Evolutionary conservation across 2,797 vertebrate genomes (phyloP).

Genomic region (Iguana delicatissima): DNA sequence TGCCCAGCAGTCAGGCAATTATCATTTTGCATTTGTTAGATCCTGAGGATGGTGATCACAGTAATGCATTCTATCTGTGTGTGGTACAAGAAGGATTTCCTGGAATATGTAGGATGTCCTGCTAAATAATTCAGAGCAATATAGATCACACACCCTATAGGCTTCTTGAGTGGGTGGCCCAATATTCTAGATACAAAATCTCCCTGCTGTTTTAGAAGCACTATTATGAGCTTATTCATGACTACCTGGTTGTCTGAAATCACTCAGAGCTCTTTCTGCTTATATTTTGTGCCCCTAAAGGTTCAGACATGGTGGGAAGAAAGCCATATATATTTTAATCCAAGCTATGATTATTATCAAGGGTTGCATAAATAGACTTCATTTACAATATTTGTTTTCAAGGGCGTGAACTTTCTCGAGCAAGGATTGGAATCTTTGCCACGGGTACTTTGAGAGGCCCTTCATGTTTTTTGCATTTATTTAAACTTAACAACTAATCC

Average conservation of each 20-base stretch:
- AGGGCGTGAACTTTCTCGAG: background rate
- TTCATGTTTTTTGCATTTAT: background rate
- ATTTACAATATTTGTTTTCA: background rate
- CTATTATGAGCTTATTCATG: background rate
- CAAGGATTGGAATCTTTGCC: background rate
- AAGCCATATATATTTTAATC: background rate
- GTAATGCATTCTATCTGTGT: conserved; percentile 33
- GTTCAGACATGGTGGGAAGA: background rate
- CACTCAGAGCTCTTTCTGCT: no score
- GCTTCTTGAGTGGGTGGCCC: background rate
- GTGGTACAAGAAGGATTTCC: conserved; percentile 26
- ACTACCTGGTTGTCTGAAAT: background rate
- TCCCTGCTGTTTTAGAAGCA: background rate
- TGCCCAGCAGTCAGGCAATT: background rate
- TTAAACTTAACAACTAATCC: background rate
- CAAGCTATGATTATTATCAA: background rate
- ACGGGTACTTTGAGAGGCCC: no score
- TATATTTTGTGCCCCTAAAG: background rate
- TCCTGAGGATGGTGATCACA: conserved; percentile 42
- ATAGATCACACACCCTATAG: background rate
- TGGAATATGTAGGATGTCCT: conserved; percentile 22
- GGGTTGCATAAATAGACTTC: background rate
- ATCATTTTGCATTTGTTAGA: conserved; percentile 42
- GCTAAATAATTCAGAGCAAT: rapidly evolving
- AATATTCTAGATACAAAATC: background rate